Base-by-base conservation (phyloP, 1,140 invertebrate species). In the Penaeus indicus region DNA sequence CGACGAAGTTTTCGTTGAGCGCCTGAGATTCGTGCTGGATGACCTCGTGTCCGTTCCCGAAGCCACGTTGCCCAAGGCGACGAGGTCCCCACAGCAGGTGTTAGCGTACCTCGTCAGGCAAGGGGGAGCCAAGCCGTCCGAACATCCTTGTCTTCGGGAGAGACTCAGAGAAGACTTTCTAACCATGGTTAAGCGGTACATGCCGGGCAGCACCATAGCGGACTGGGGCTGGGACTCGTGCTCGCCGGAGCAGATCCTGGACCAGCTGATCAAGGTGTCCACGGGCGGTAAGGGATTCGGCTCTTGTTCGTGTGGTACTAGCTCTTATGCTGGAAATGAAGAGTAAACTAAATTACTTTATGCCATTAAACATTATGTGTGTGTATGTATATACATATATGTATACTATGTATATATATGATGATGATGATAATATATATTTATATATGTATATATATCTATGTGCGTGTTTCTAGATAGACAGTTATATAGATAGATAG, bases 181-280 rank as follows among this genome's bases (percentile, higher is more conserved):
- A 63, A 72, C 85, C 16, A 69, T 87, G 42, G 85, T 87, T 3
- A 38, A 61, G n/a, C 8, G 80, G n/a, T 81, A 42, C 69, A 63
- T 87, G 32, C 85, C 85, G 18, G 38, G 78, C 13, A 21, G 27
- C 13, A 78, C 82, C 21, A 18, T 80, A 3, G 25, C 69, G 63
- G 85, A 80, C 77, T 87, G 78, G 63, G 85, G 85, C 7, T 87
- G 85, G 85, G n/a, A 87, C 8, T 38, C 77, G 7, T 87, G 85
- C 85, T 69, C 62, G 27, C 79, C 85, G 19, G 85, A 87, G 8
- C 61, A 79, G 22, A 87, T 87, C 27, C 85, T 87, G 27, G 32
- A 80, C 22, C 85, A 87, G 27, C 85, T 87, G 61, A 67, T 87
- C 25, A 64, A 54, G 16, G 54, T 54, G 54, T 54, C 54, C 54